These are phyloP conservation scores for Megaustenia siamemsis DNA, from an alignment of 2,888 invertebrate species.

Conservation along the genomic window DNA sequence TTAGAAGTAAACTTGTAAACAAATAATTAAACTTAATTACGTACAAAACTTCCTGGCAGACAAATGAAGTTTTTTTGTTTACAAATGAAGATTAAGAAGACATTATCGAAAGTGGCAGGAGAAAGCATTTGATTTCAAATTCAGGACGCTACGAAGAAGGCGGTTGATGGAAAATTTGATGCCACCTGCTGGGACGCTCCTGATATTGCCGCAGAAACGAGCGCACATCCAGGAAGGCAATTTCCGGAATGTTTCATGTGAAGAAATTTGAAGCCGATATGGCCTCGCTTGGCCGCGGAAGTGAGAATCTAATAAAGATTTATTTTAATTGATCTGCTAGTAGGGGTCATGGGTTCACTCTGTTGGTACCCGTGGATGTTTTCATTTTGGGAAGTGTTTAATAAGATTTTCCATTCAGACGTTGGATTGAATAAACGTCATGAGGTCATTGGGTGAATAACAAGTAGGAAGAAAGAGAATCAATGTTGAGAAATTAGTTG, in stretches of 20 bases:
- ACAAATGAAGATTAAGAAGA: not conserved
- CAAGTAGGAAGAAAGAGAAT: not conserved
- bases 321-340: not conserved
- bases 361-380: not conserved
- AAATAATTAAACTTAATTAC: too few species aligned
- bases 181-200: not conserved
- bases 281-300: not conserved
- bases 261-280: not conserved
- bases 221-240: not conserved
- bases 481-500: not conserved
- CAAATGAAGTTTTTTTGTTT: too few species aligned
- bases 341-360: not conserved
- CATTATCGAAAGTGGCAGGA: not conserved
- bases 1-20: too few species aligned
- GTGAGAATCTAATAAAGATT: conserved; percentile 5
- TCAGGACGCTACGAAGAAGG: not conserved
- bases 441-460: not conserved
- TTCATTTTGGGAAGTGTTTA: not conserved
- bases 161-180: not conserved
- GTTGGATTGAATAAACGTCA: not conserved
- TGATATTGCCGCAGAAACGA: not conserved
- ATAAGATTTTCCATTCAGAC: not conserved
- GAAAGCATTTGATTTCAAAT: not conserved
- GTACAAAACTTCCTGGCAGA: too few species aligned
- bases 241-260: not conserved